phyloP scores from a whole-genome alignment of 2,113 vertebrate species.

The Sinosuthora webbiana region DNA sequence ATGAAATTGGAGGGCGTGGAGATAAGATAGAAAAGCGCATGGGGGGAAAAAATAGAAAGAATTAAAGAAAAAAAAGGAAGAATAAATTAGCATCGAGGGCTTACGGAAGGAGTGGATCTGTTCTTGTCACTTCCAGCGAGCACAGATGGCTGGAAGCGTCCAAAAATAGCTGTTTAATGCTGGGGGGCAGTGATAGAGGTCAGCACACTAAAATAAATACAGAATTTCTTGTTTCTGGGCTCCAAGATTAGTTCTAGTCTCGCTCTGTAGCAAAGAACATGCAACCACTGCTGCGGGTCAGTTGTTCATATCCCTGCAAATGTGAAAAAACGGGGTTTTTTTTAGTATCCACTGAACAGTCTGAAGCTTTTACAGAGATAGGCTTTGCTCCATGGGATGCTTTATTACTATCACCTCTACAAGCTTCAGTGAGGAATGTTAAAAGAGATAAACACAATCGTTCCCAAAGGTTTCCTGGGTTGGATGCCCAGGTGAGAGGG shows the following conservation, averaged over 20 bases:
- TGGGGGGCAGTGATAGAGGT: background rate
- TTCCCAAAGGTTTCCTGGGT: background rate
- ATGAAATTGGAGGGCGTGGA: too few species aligned
- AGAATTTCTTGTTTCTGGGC: background rate
- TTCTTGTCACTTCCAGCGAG: background rate
- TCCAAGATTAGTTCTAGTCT: background rate
- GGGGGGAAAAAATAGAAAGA: background rate
- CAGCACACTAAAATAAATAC: background rate
- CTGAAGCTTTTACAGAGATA: background rate
- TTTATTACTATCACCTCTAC: accelerated
- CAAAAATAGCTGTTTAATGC: background rate
- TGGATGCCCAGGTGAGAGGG: background rate
- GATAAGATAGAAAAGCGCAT: background rate
- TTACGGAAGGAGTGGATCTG: background rate
- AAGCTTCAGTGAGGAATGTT: background rate
- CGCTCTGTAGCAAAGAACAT: background rate
- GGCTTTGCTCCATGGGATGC: background rate
- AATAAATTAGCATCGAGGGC: background rate
- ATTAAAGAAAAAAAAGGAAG: background rate
- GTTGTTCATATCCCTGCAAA: background rate
- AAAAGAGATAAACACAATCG: background rate
- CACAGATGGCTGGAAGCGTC: background rate
- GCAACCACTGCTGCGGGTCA: accelerated
- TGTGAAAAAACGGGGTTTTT: accelerated
- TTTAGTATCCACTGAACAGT: background rate